Conservation (phyloP, 2,888 invertebrate genomes). For the Cantharis lateralis region DNA sequence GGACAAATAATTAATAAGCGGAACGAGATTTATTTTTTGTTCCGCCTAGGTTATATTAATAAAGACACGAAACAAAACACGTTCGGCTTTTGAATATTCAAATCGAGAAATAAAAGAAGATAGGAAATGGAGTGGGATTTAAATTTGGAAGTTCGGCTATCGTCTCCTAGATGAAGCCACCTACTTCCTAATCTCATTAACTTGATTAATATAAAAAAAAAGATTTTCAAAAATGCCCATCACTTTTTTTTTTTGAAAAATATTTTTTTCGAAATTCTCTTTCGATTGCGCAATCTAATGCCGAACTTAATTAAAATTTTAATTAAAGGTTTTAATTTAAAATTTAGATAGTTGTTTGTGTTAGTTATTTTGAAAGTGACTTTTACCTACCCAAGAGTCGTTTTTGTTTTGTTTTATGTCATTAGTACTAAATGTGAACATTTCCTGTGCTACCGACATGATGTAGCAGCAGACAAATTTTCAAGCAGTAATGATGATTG, state of each 20-base stretch:
- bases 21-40: background rate
- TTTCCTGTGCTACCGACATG: constrained; percentile 34
- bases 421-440: constrained; percentile 38
- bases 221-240: background rate
- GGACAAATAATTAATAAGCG: constrained; percentile 24
- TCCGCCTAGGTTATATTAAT: background rate
- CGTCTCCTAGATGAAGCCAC: constrained; percentile 25
- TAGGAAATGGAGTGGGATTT: constrained; percentile 6
- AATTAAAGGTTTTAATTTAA: background rate
- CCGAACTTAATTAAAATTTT: background rate
- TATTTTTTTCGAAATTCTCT: background rate
- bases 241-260: background rate
- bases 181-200: constrained; percentile 7
- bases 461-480: constrained; percentile 23
- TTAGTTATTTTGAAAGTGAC: background rate
- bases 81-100: background rate
- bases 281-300: background rate
- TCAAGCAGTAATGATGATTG: constrained; percentile 36
- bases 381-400: background rate
- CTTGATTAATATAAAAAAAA: background rate
- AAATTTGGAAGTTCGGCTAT: constrained; percentile 27
- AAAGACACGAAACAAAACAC: background rate
- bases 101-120: background rate
- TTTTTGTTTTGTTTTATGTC: constrained; percentile 36
- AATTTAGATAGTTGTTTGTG: background rate